Conservation (phyloP, 2,888 invertebrate species). For the Ceratothoa steindachneri region DNA sequence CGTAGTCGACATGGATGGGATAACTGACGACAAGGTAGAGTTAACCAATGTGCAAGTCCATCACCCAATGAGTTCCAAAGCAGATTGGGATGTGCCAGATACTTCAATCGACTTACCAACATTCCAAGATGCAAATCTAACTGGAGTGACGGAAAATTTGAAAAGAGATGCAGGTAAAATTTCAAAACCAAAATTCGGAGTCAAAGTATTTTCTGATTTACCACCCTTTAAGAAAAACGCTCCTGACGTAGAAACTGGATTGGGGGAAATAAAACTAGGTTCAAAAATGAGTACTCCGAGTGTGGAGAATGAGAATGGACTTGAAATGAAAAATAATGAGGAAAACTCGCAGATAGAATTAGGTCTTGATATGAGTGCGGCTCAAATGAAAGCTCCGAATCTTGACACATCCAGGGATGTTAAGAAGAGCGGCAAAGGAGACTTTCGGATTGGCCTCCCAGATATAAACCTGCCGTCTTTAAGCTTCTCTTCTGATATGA, state of each 20-base stretch:
- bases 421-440: too few species aligned
- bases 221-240: neutral
- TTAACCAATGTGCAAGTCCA: slow-evolving; percentile 6
- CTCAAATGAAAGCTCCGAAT: neutral
- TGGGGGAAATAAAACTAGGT: neutral
- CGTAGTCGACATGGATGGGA: neutral
- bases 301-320: neutral
- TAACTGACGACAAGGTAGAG: neutral
- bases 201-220: slow-evolving; percentile 37
- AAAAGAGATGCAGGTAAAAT: neutral
- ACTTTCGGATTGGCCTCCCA: too few species aligned
- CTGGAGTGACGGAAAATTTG: neutral
- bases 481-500: too few species aligned
- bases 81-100: neutral
- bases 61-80: neutral
- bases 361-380: neutral
- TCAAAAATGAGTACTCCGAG: neutral
- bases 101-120: slow-evolving; percentile 4
- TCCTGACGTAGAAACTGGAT: neutral
- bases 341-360: neutral
- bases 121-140: neutral
- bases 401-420: too few species aligned
- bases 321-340: neutral
- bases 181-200: slow-evolving; percentile 29
- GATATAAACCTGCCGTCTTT: too few species aligned